Evolutionary conservation across 2,797 vertebrate genomes (phyloP).

Genomic region (Eidolon dupreanum): DNA sequence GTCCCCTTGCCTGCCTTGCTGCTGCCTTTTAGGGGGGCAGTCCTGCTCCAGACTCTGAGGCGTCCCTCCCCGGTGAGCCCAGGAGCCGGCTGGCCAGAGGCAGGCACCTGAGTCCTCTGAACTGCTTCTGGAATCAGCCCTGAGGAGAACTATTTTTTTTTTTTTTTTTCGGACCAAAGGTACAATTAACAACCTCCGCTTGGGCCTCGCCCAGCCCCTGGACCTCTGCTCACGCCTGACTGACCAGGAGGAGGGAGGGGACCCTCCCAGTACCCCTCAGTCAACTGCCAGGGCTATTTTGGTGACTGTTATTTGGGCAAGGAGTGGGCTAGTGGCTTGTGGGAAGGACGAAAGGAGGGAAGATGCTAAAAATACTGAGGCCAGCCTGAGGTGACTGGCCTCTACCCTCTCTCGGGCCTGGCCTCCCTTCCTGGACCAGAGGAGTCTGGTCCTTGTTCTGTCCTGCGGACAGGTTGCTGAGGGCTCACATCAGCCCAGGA

Average conservation of each 20-base stretch:
- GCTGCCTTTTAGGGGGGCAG: background rate
- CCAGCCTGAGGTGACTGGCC: conserved; percentile 58
- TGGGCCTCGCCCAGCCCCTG: conserved; percentile 84
- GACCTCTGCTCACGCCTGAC: conserved; percentile 65
- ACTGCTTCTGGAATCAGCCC: background rate
- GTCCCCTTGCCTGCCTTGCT: background rate
- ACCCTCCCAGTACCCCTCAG: conserved; percentile 73
- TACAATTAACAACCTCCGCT: conserved; percentile 89
- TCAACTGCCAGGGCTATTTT: conserved; percentile 78
- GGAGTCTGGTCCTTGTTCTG: background rate
- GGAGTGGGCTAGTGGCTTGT: conserved; percentile 76
- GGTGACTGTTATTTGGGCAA: conserved; percentile 83
- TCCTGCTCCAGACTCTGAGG: background rate
- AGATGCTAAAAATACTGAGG: conserved; percentile 73
- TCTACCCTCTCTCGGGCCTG: background rate
- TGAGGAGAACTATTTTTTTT: conserved; percentile 82
- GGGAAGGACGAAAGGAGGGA: conserved; percentile 66
- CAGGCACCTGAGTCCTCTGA: background rate
- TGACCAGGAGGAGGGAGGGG: conserved; percentile 71
- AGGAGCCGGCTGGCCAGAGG: too few relatives aligned
- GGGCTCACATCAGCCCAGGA: background rate
- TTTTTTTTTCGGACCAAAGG: conserved; percentile 93
- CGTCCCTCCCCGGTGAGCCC: background rate
- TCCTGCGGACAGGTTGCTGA: background rate
- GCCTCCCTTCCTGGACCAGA: background rate